Evolutionary conservation across 2,797 vertebrate species (phyloP), one percentile per base, ranked within the genome.

Genomic region (Lepilemur septentrionalis): DNA sequence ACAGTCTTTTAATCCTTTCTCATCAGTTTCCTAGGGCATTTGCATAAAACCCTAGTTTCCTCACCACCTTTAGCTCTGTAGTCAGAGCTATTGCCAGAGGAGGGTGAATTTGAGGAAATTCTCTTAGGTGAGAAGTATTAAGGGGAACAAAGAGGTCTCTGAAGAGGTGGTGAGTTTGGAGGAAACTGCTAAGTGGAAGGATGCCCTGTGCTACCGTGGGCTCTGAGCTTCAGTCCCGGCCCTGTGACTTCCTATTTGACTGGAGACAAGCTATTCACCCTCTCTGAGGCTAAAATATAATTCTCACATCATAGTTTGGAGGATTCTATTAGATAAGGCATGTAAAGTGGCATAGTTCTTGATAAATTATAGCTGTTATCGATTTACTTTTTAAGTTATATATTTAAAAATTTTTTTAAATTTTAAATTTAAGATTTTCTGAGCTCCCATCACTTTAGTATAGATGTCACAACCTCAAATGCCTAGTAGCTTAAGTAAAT

Each of bases 1-100:
- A 50, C 8, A 89, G 57, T 25, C 38, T 70, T 96, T 86, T 96
- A 70, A 57, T 83, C 84, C 83, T 91, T 92, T 82, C 91, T 70
- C 43, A 61, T 50, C 67, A 23, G 43, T 90, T 93, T 95, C 75
- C 65, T 85, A 82, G 55, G 55, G 57, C 41, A 88, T 90, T 96
- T 91, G 43, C 85, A 35, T 89, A 69, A 95, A 92, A 57, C 59
- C 32, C 50, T 43, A 18, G 41, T 93, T 70, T 17, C 41, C 46
- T 95, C 6, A 7, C 38, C 48, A 80, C 69, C 28, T 50, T 91
- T 48, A 50, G 83, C n/a, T 86, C 30, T 43, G 13, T 10, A 78
- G 32, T 55, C 57, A 91, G 63, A 90, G 18, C 48, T 78, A 5
- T 63, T 87, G 28, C 35, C 59, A 46, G 43, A 73, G 72, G 43